Conservation (phyloP, 2,797 vertebrate species). For the Alcedo atthis region DNA sequence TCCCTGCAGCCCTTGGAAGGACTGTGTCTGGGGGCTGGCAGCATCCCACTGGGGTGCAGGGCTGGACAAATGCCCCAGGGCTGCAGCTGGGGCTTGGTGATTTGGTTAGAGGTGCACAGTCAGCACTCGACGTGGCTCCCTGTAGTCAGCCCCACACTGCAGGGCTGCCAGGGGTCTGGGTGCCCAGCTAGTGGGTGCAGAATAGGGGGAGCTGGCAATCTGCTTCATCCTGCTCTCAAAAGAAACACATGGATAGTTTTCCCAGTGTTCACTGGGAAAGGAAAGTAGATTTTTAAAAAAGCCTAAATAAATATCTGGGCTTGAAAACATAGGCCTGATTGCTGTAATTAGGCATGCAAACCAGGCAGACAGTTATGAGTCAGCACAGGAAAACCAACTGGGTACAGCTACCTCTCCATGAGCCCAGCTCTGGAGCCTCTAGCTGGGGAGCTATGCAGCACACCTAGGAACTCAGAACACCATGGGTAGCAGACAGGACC, state of each 20-base stretch:
- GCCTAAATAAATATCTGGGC: not conserved
- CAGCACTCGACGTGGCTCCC: rapidly evolving
- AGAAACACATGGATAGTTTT: not conserved
- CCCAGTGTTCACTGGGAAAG: not conserved
- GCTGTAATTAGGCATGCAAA: not conserved
- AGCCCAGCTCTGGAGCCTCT: rapidly evolving
- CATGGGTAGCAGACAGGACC: not conserved
- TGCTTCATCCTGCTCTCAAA: not conserved
- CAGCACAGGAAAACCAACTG: not conserved
- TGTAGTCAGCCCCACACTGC: rapidly evolving
- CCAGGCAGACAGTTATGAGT: not conserved
- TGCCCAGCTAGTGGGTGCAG: rapidly evolving
- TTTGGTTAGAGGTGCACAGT: rapidly evolving
- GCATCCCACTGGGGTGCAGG: not conserved
- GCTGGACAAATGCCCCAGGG: not conserved
- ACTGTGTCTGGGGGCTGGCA: not conserved
- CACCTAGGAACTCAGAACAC: not conserved
- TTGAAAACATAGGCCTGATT: not conserved
- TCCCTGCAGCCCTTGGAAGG: not conserved
- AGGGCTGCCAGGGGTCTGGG: rapidly evolving
- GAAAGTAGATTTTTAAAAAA: not conserved
- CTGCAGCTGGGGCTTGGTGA: not conserved
- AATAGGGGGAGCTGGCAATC: not conserved
- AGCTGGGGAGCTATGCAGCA: not conserved
- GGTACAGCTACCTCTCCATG: rapidly evolving